phyloP scores from a whole-genome alignment of 2,888 invertebrate genomes.

The Drosophila putrida region DNA sequence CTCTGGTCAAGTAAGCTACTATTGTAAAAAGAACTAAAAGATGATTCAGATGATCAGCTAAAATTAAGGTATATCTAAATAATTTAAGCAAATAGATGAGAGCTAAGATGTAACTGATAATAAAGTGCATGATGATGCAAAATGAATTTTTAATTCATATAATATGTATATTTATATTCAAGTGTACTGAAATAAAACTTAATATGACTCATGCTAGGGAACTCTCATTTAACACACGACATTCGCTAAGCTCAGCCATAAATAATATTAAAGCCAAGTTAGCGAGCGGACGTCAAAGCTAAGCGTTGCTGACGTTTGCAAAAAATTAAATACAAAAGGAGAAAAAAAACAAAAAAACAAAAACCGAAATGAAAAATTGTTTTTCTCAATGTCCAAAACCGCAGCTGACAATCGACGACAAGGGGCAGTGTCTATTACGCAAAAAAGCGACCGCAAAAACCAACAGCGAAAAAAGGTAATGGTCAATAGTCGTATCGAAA shows the following conservation, averaged over 20 bases:
- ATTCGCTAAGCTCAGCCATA: conserved; percentile 20
- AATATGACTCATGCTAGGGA: conserved; percentile 23
- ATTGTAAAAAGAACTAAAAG: no score
- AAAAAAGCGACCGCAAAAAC: conserved; percentile 39
- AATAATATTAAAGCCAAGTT: conserved; percentile 29
- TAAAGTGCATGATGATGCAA: no score
- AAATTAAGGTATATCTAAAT: no score
- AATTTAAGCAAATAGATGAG: no score
- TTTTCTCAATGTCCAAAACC: conserved; percentile 29
- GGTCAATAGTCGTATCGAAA: conserved; percentile 28
- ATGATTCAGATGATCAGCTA: no score
- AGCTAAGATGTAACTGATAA: no score
- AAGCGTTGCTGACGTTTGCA: conserved; percentile 27
- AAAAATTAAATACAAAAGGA: conserved; percentile 3
- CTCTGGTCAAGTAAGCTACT: no score
- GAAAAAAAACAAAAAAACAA: no score
- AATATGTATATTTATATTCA: not conserved
- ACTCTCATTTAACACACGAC: not conserved
- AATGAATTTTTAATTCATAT: not conserved
- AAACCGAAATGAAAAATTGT: conserved; percentile 6
- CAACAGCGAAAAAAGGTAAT: conserved; percentile 4
- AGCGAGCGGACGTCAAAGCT: conserved; percentile 15
- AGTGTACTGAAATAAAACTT: not conserved
- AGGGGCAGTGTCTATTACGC: conserved; percentile 30
- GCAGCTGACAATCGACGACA: conserved; percentile 61